Base-by-base conservation (phyloP, 2,888 invertebrate genomes). In the Limnephilus auricula region DNA sequence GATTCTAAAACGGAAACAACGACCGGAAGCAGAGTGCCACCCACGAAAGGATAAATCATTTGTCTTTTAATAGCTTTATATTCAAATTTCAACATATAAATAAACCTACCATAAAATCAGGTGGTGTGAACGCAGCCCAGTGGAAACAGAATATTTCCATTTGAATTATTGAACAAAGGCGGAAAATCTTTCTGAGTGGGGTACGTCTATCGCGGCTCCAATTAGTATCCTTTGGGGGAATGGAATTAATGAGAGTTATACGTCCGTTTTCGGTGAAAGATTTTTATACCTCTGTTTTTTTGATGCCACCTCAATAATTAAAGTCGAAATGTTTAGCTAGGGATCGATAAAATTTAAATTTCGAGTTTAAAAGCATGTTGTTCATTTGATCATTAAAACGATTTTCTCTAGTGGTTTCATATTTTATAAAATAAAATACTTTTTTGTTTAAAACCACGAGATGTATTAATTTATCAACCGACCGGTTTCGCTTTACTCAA, bases 161-260 rank as follows among this genome's bases (percentile, higher is more conserved):
- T 45, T 86, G 50, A 65, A 86, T 86, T 86, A 86, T 86, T 45
- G 86, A 86, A 86, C 65, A 86, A 86, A 86, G 45, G 30, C 65
- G 86, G 9, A 50, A 86, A 86, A 30, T 45, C 45, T 50, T 45
- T 45, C 18, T 65, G 15, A n/a, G 65, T 86, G 13, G 25, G 3
- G 25, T 45, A 45, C 85, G 15, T 40, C 45, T 30, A 45, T 65
- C 31, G 80, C 13, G 13, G 80, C 15, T 80, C 80, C 80, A 80
- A 80, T 80, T 80, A 80, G 31, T 15, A 32, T 80, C 18, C 32
- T 80, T 31, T 80, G 80, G 31, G 32, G 30, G 80, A 80, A 32
- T 13, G 31, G 32, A 80, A 31, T 80, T 80, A 31, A 80, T 32
- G 30, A 80, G 30, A 31, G 15, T 80, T 32, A 15, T 80, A 80